Conservation (phyloP, 2,113 vertebrate genomes). For the Onychostoma macrolepis region DNA sequence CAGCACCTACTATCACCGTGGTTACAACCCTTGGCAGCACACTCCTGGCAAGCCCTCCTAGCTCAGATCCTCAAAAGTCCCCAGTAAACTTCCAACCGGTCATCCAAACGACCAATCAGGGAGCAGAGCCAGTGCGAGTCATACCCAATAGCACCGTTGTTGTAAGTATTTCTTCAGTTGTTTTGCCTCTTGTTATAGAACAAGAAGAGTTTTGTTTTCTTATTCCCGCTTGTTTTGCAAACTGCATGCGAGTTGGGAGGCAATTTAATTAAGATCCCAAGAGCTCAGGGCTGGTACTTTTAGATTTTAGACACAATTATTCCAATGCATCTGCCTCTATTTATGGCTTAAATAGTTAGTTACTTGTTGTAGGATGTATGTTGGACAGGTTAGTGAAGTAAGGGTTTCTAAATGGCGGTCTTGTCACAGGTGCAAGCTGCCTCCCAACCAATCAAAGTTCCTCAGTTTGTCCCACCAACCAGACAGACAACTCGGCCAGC, state of each 20-base stretch:
- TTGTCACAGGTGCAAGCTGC: conserved; percentile 85
- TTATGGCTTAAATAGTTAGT: neutral
- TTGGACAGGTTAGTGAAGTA: conserved; percentile 26
- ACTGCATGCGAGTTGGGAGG: neutral
- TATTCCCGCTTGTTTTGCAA: neutral
- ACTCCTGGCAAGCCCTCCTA: conserved; percentile 82
- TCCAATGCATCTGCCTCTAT: neutral
- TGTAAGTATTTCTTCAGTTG: conserved; percentile 53
- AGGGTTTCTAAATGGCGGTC: conserved; percentile 50
- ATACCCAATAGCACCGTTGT: conserved; percentile 88
- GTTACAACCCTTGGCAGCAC: conserved; percentile 87
- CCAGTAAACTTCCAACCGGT: conserved; percentile 87
- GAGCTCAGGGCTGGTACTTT: neutral
- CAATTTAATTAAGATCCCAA: neutral
- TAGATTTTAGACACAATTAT: neutral
- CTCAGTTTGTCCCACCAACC: conserved; percentile 88
- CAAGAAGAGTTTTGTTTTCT: neutral
- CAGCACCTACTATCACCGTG: conserved; percentile 89
- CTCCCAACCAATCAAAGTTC: conserved; percentile 87
- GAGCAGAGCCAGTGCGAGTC: conserved; percentile 87
- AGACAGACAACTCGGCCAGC: conserved; percentile 86
- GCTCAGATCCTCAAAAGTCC: conserved; percentile 83
- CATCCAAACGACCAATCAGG: conserved; percentile 85
- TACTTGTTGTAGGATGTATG: conserved; percentile 2
- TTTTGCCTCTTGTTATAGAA: neutral